Conservation (phyloP, 2,888 invertebrate species). For the Ecliptopera silaceata region DNA sequence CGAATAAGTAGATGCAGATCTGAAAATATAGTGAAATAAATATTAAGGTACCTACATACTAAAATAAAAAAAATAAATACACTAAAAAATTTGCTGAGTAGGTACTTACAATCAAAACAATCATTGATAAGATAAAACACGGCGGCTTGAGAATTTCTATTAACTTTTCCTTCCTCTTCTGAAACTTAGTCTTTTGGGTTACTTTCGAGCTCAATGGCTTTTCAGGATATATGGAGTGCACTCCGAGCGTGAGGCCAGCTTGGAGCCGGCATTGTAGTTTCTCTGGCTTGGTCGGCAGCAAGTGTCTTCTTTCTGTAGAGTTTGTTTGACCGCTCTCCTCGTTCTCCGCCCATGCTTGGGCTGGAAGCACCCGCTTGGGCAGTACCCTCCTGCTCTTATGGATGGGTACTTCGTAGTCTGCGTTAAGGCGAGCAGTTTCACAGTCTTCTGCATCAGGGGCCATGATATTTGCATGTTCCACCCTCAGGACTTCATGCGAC, state of each 20-base stretch:
- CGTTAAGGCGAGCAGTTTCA: constrained; percentile 55
- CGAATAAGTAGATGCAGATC: constrained; percentile 57
- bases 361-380: constrained; percentile 50
- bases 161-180: constrained; percentile 63
- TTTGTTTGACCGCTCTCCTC: constrained; percentile 52
- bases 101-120: constrained; percentile 66
- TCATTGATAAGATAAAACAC: constrained; percentile 70
- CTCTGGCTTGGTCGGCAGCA: constrained; percentile 48
- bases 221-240: constrained; percentile 46
- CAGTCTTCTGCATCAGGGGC: constrained; percentile 61
- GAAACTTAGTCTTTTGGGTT: constrained; percentile 55
- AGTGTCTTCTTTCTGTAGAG: constrained; percentile 60
- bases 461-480: constrained; percentile 45
- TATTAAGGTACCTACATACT: neutral
- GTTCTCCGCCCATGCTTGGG: constrained; percentile 64
- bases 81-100: neutral
- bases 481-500: constrained; percentile 28
- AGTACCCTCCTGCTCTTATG: constrained; percentile 55
- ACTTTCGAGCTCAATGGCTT: constrained; percentile 39
- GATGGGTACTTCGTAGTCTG: constrained; percentile 42
- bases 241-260: constrained; percentile 61
- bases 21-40: constrained; percentile 25
- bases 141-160: constrained; percentile 64
- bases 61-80: too few species aligned
- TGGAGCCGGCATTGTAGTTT: constrained; percentile 54